Evolutionary conservation across 2,113 vertebrate genomes (phyloP), one percentile per base, ranked within the genome.

Genomic region (Callaeas wilsoni): DNA sequence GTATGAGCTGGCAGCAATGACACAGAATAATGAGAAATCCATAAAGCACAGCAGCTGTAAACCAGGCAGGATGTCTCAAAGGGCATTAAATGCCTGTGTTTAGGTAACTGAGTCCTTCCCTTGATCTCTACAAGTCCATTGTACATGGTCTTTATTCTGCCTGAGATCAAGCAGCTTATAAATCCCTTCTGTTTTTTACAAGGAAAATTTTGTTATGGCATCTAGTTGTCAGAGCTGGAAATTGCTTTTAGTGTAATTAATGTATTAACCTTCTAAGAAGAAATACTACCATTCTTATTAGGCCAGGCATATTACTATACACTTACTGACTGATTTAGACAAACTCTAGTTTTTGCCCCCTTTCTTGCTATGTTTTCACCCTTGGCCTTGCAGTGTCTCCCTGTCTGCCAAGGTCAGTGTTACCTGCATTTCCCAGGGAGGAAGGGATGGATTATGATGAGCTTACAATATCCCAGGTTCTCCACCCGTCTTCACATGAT

Each of bases 151-250:
- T 84, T 73, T 53, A 64, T 65, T 91, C 65, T 76, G 32, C 12
- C 35, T 56, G 62, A 96, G 53, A 93, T 90, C 90, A 96, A 93
- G 62, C 62, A 87, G 87, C 44, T 97, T 93, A 85, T 18, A 94
- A 87, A 91, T 82, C 49, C 37, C 41, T 82, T 37, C 65, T 91
- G 53, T 60, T 95, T n/a, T 87, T 82, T 15, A 85, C 26, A 89
- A 44, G 49, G 32, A 73, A 75, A 79, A 93, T 60, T 56, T 76
- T 82, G 49, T 89, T 79, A 76, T 12, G 44, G 29, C 19, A 52
- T 68, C 65, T 39, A 37, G 23, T 53, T 89, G 22, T 32, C 27
- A 87, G 49, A 93, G 13, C 2, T 52, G 25, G 35, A 35, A 87
- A 79, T 82, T 73, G 27, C 8, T 56, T 81, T 76, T 41, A 32